Conservation (phyloP, 2,113 vertebrate species). For the Oenanthe melanoleuca region DNA sequence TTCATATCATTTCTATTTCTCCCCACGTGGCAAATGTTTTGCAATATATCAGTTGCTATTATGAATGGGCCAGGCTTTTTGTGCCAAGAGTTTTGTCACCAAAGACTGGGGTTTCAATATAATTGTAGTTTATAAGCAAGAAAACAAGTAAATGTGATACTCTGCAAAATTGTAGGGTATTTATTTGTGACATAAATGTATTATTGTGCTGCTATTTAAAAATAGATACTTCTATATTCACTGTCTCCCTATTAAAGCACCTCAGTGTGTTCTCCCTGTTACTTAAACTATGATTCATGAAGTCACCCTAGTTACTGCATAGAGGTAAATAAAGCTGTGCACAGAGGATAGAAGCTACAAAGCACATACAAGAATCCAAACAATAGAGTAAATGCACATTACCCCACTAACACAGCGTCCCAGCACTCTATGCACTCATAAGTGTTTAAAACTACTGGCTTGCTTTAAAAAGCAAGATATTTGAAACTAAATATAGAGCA, state of each 20-base stretch:
- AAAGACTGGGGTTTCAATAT: not conserved
- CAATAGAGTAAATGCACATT: not conserved
- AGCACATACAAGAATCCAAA: not conserved
- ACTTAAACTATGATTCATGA: not conserved
- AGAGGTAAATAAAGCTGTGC: not conserved
- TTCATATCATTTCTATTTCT: not conserved
- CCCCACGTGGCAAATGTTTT: not conserved
- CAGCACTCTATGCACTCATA: not conserved
- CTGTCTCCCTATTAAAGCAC: not conserved
- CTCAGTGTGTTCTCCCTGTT: not conserved
- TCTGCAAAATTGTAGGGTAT: not conserved
- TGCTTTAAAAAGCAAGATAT: not conserved
- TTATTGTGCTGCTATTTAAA: not conserved
- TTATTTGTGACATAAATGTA: not conserved
- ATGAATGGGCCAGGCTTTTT: not conserved
- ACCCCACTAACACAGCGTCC: not conserved
- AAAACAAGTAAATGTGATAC: slow-evolving; percentile 7
- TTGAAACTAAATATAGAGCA: not conserved
- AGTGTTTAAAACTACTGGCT: not conserved
- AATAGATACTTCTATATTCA: not conserved
- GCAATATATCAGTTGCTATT: not conserved
- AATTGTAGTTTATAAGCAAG: not conserved
- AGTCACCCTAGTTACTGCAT: not conserved
- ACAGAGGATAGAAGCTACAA: not conserved
- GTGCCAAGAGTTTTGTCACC: not conserved